Base-by-base conservation (phyloP, 2,113 vertebrate genomes). In the Oryzias javanicus region DNA sequence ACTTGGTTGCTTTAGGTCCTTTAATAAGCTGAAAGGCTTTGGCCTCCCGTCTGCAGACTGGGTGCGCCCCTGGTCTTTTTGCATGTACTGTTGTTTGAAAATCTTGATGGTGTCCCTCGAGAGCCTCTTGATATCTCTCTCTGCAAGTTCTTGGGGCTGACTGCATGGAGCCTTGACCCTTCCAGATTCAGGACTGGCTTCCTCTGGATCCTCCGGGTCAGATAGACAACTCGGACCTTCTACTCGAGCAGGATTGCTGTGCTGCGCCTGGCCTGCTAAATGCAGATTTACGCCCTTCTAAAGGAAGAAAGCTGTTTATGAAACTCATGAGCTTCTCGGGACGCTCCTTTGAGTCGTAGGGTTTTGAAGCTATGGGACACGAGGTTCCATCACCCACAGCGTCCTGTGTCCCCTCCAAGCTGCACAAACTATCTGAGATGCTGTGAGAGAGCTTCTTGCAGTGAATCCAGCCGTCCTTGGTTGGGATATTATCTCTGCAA, bases 351-450 rank as follows among this genome's bases (percentile, higher is more conserved):
- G 89, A 90, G 81, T 91, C 80, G 71, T 86, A 89, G 2, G 56
- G 75, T 27, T 83, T 83, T 0, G 56, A 19, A 20, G 17, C 64
- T 3, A 13, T 5, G 0, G 50, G 49, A 55, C 63, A 84, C 70
- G 89, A 89, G 53, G 42, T 53, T 16, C 19, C 42, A 42, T 72
- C 72, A 82, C 82, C 74, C 62, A 79, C 78, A 62, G 48, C 59
- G 64, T 82, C 88, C 73, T 79, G 81, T 0, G 46, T 56, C 19
- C 80, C 86, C 19, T 94, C 93, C 94, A 91, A 95, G 84, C 91
- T 90, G 86, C 94, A 93, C 3, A 96, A 86, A 72, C 94, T 95
- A 77, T 96, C 94, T 14, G 95, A 96, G 77, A 95, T 40, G 46
- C 94, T 94, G 45, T 93, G 94, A 8, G 93, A 92, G 77, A 94